Conservation (phyloP, 2,888 invertebrate genomes). For the Osedax fenrisi region DNA sequence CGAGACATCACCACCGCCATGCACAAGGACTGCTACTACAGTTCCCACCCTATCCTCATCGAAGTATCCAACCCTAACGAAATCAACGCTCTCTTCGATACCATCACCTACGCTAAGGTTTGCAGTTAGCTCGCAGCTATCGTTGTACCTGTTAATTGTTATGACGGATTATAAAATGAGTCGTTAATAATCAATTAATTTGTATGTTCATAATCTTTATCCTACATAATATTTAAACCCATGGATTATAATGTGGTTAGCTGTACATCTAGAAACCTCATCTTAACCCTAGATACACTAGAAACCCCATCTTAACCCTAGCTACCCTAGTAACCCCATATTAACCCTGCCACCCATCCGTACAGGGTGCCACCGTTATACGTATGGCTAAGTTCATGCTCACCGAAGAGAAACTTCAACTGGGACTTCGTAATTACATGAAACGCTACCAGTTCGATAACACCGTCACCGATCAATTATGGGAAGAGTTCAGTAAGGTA, state of each 20-base stretch:
- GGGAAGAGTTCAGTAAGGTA: constrained; percentile 62
- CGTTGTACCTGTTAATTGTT: no score
- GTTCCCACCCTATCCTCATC: constrained; percentile 79
- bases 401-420: constrained; percentile 57
- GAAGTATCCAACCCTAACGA: constrained; percentile 73
- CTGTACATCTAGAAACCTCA: no score
- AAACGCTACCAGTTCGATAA: constrained; percentile 61
- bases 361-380: constrained; percentile 36
- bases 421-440: constrained; percentile 57
- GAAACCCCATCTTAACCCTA: background rate
- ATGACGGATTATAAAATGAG: no score
- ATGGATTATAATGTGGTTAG: no score
- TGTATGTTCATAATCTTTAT: no score
- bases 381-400: constrained; percentile 36
- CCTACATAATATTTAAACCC: no score
- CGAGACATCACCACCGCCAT: constrained; percentile 54
- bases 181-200: no score
- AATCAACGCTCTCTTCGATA: constrained; percentile 79
- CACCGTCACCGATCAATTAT: constrained; percentile 69
- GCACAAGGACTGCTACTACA: constrained; percentile 64
- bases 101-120: constrained; percentile 80
- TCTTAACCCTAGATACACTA: background rate
- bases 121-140: background rate
- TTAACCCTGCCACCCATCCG: background rate
- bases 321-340: background rate